Conservation (phyloP, 1,140 invertebrate species). For the Globodera ellingtonae region DNA sequence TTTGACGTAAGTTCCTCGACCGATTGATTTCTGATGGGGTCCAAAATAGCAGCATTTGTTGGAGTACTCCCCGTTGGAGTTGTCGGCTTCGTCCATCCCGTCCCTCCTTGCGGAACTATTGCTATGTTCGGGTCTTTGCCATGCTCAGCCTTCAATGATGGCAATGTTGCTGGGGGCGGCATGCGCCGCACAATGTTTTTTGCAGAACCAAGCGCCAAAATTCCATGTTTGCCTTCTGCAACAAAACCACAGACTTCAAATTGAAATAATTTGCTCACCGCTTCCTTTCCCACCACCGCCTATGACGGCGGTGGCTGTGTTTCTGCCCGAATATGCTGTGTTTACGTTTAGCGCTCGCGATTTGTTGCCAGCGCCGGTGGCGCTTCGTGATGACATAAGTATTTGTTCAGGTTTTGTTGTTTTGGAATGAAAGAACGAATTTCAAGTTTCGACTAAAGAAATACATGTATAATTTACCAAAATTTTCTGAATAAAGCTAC, state of each 20-base stretch:
- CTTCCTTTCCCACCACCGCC: constrained; percentile 44
- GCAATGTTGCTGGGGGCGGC: constrained; percentile 64
- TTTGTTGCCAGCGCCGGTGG: constrained; percentile 54
- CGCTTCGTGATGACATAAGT: constrained; percentile 59
- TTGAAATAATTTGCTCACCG: constrained; percentile 14
- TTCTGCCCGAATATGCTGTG: constrained; percentile 57
- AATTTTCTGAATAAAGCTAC: constrained; percentile 9
- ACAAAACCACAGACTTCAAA: neutral
- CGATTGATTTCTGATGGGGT: constrained; percentile 10
- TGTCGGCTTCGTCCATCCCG: constrained; percentile 61
- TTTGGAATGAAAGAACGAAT: constrained; percentile 7
- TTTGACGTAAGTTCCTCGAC: neutral
- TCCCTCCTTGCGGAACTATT: constrained; percentile 61
- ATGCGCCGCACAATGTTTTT: constrained; percentile 63
- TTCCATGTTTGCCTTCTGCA: constrained; percentile 51
- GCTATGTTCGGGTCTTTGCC: constrained; percentile 59
- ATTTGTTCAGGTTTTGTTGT: constrained; percentile 19
- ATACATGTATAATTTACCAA: neutral
- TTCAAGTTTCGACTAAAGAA: constrained; percentile 15
- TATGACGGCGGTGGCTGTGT: constrained; percentile 35
- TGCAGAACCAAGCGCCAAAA: constrained; percentile 56
- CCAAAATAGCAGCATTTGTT: neutral
- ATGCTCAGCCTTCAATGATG: constrained; percentile 62
- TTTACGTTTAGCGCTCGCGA: constrained; percentile 62
- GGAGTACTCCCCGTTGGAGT: constrained; percentile 15